Evolutionary conservation across 2,113 vertebrate species (phyloP), one percentile per base, ranked within the genome.

Genomic region (Cavia aperea): DNA sequence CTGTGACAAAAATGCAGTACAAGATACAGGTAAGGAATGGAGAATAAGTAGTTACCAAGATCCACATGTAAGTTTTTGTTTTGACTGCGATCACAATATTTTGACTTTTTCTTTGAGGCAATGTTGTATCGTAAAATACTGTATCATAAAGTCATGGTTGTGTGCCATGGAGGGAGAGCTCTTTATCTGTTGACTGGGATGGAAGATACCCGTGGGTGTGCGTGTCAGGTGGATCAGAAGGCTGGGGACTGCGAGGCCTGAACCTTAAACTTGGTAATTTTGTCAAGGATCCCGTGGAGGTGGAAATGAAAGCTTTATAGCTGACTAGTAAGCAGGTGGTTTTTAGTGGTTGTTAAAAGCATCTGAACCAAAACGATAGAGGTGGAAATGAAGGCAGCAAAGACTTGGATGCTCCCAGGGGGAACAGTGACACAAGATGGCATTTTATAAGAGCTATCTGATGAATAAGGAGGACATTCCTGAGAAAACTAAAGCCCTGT

Each of bases 341-440:
- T 24, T 18, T 23, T 21, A 31, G 18, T 4, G 3, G 3, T 1
- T 23, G 11, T 24, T 31, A 3, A 2, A 9, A 23, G 7, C 29
- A 7, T 12, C 36, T 16, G 56, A 39, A 39, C 39, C 39, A 39
- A 39, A 39, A 19, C 2, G 46, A 9, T 10, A 14, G 11, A 14
- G 56, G 7, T 24, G 23, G 86, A 36, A 19, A 16, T 11, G 43
- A 49, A 33, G 43, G 36, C 85, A 23, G 12, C 36, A 60, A 18
- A 43, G 88, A 8, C 1, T 1, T 1, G 43, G 10, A 4, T 2
- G 29, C 18, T 33, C 18, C 31, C 2, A 39, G 18, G 4, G 7
- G 15, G 9, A 4, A 11, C 16, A 9, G 6, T 0, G 24, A 26
- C 9, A 1, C 23, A 2, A 11, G 0, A 0, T 56, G 46, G n/a